Conservation (phyloP, 2,113 vertebrate species). For the Oreochromis aureus region DNA sequence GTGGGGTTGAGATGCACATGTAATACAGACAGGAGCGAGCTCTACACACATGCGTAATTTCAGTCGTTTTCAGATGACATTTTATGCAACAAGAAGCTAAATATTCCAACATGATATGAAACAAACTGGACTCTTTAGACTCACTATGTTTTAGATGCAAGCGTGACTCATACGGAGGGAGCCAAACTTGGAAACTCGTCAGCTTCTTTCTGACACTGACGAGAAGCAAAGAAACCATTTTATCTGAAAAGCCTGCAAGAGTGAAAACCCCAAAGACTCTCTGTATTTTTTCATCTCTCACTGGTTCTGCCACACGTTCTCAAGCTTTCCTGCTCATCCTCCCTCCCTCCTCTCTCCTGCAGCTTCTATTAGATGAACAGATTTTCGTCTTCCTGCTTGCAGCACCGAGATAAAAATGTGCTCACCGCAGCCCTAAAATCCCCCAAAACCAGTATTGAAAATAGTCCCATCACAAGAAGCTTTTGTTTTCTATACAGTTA, state of each 20-base stretch:
- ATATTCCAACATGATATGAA: background rate
- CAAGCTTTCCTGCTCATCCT: background rate
- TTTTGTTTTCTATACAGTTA: background rate
- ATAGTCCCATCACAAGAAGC: background rate
- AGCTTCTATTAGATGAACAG: constrained; percentile 7
- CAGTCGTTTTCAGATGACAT: background rate
- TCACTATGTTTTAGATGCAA: background rate
- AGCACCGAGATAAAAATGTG: background rate
- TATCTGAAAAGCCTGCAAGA: background rate
- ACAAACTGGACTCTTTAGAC: background rate
- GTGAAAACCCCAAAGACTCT: background rate
- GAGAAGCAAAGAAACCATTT: background rate
- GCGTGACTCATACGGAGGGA: background rate
- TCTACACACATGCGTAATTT: background rate
- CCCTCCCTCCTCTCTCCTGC: background rate
- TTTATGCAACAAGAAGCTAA: background rate
- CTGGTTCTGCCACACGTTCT: background rate
- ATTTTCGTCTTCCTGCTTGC: background rate
- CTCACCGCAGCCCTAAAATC: background rate
- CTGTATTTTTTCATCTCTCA: background rate
- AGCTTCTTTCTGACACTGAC: background rate
- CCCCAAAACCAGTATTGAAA: background rate
- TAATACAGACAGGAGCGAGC: background rate
- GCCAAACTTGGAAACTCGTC: background rate
- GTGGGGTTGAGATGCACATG: background rate